Evolutionary conservation across 1,140 invertebrate genomes (phyloP), one percentile per base, ranked within the genome.

Genomic region (Stegodyphus dumicola): DNA sequence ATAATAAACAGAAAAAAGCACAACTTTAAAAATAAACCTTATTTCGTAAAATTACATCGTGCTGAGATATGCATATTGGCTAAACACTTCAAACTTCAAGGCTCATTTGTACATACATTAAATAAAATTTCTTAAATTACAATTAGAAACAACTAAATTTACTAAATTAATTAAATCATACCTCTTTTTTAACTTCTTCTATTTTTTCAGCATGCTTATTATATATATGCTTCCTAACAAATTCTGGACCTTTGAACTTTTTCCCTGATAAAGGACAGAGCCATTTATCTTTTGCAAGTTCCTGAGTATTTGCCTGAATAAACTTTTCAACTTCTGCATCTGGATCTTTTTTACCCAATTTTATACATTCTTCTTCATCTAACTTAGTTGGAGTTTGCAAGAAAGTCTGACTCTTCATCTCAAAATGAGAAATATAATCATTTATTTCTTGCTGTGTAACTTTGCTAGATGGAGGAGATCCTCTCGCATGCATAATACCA

Each of bases 221-320:
- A 88, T 97, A 95, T 67, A 99, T 98, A 90, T 99, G 98, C 90
- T 99, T 99, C 54, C 97, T 94, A 13, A 99, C 98, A 91, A 99
- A 99, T 89, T 99, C 98, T 0, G 98, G 97, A 0, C 98, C 98
- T 91, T 99, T 99, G 91, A 99, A 99, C 90, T 99, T 99, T 90
- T 99, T 99, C 0, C 98, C 98, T 85, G 97, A 99, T 0, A 99
- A 92, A 0, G 98, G 98, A 92, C 98, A 99, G 49, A 99, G 90
- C 98, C 98, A 99, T 89, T 99, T 99, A 89, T 99, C 98, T 89
- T 98, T 98, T 0, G 95, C 95, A 33, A 99, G 88, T 91, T 99
- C 98, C 89, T 99, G 96, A 0, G 96, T 98, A 89, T 99, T 99
- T 0, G 95, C 94, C 88, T 95, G 93, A 11, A 99, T 94, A 88